Base-by-base conservation (phyloP, 2,888 invertebrate species). In the Taphrorychus bicolor region DNA sequence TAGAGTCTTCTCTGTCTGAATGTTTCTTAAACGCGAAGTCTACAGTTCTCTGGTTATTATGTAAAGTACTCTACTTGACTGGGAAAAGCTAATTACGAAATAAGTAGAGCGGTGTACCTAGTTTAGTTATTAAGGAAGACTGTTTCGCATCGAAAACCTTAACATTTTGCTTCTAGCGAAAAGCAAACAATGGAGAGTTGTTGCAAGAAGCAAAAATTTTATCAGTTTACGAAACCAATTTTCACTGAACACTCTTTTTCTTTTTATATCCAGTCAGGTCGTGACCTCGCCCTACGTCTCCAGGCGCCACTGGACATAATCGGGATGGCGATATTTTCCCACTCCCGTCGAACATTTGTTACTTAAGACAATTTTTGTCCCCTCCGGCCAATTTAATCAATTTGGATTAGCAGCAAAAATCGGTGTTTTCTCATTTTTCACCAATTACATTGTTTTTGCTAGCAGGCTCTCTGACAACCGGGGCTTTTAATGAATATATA, bases 301-400 rank as follows among this genome's bases (percentile, higher is more conserved):
- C 18, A 59, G 59, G 32, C 59, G 59, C 59, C 59, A 49, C 17
- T 24, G 19, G 23, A 59, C 59, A 49, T 59, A 49, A 59, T 59
- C 59, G 16, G 23, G 22, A 23, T 14, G 17, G 24, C 23, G 11
- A 49, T 59, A 59, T 59, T 60, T 60, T 60, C 41, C 60, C 52
- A 11, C 21, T 60, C 17, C 76, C 80, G 79, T 80, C 80, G 80
- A 81, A 81, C 80, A 81, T 9, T 24, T 81, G 80, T 81, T 81
- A 80, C 80, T 78, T 79, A 77, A 74, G 76, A 71, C 71, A 73
- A 68, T 73, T 66, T 64, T 72, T 69, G 68, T 70, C 77, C 77
- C 77, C 79, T 76, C 78, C 77, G 79, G 78, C 78, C 80, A 80
- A 80, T 80, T 80, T 80, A 81, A 80, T 80, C 81, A 80, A 80